Evolutionary conservation across 2,113 vertebrate species (phyloP), one percentile per base, ranked within the genome.

Genomic region (Hymenochirus boettgeri): DNA sequence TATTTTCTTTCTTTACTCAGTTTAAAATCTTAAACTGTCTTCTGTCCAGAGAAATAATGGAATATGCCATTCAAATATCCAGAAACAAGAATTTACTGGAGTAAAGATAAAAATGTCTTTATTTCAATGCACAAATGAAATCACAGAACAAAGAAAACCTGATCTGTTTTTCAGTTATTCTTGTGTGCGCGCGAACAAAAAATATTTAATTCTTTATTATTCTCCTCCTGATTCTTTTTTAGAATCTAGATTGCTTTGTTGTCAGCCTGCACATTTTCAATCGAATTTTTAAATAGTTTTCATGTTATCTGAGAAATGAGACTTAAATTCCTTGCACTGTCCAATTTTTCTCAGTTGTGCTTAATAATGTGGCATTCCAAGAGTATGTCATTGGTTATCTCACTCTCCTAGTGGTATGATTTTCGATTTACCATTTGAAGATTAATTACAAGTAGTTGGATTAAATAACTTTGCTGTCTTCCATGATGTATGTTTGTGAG

Each of bases 351-450:
- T 13, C 21, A 19, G 48, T 18, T 10, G 23, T 33, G 12, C 39
- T 47, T 59, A 15, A 45, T 59, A 23, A 24, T 52, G 29, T 56
- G 22, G 21, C 58, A 13, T 66, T 66, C 21, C 50, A 57, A 35
- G 45, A 26, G 53, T 33, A 10, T 66, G 54, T 63, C 61, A 48
- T 58, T 66, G 53, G 27, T 58, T 66, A 51, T 58, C 45, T 66
- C 31, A 50, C 17, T 58, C 58, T 21, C 22, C 46, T 25, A 55
- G 37, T 50, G 33, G 55, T 17, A 39, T 37, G 45, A 51, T 58
- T 31, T 58, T 35, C 39, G 21, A 19, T 65, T 52, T 59, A 10
- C 51, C 24, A 45, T 61, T 35, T 23, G n/a, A 66, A 59, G 46
- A 52, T 29, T 58, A 66, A 57, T 51, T 66, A 13, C 58, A 22